These are phyloP conservation scores for Xylota sylvarum DNA, from an alignment of 2,888 invertebrate species.

Conservation along the genomic window DNA sequence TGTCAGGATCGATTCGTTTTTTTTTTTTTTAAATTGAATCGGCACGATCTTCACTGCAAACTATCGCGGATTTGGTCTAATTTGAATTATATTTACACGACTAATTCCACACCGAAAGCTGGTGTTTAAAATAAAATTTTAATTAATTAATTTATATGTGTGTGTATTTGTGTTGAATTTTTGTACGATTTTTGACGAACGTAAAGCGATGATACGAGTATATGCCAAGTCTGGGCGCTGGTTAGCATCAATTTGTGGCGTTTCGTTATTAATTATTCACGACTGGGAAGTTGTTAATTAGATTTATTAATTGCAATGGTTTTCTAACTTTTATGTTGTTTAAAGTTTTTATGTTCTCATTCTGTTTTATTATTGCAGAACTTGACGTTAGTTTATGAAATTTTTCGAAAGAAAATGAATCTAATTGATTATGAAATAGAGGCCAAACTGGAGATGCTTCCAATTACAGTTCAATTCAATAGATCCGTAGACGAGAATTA, in stretches of 20 bases:
- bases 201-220: neutral
- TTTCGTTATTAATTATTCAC: slow-evolving; percentile 33
- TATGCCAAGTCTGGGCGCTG: slow-evolving; percentile 20
- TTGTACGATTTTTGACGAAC: neutral
- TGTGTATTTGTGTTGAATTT: neutral
- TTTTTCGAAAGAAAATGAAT: neutral
- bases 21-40: neutral
- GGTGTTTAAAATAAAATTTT: slow-evolving; percentile 7
- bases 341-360: neutral
- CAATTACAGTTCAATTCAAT: neutral
- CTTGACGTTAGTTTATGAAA: neutral
- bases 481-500: neutral
- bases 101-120: neutral
- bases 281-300: slow-evolving; percentile 31
- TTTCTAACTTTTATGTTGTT: slow-evolving; percentile 8
- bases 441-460: neutral
- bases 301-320: slow-evolving; percentile 18
- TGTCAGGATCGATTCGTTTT: neutral
- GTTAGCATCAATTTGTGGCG: slow-evolving; percentile 33
- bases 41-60: neutral
- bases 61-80: slow-evolving; percentile 2
- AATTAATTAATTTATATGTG: slow-evolving; percentile 23
- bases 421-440: slow-evolving; percentile 20
- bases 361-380: slow-evolving; percentile 1
- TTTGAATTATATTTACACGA: slow-evolving; percentile 32